Evolutionary conservation across 2,797 vertebrate species (phyloP).

Genomic region (Gallinago solitaria): DNA sequence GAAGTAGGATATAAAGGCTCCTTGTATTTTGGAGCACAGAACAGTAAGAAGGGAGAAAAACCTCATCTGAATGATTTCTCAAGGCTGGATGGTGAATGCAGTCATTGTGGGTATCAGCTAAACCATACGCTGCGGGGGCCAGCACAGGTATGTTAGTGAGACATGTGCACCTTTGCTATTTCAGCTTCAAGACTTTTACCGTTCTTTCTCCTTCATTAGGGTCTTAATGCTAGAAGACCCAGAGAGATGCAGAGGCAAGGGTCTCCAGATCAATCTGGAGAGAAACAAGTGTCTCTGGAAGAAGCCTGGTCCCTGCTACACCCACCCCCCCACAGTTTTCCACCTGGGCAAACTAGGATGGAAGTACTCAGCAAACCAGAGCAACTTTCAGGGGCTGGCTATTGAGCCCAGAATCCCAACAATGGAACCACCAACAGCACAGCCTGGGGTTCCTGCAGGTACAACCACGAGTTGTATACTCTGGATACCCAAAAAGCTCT

Average conservation of each 20-base stretch:
- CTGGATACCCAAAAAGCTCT: not conserved
- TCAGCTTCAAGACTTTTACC: not conserved
- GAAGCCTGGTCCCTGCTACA: not conserved
- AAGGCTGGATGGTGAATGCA: not conserved
- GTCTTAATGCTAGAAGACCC: not conserved
- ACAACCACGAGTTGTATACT: not conserved
- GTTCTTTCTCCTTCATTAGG: not conserved
- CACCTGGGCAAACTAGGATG: not conserved
- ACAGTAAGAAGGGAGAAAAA: not conserved
- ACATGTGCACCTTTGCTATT: fast-evolving
- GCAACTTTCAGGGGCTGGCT: not conserved
- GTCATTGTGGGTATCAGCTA: not conserved
- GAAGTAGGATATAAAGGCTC: not conserved
- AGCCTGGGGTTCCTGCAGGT: not conserved
- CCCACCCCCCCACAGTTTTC: not conserved
- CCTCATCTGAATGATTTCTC: not conserved
- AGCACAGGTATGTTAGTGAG: fast-evolving
- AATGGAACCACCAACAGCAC: not conserved
- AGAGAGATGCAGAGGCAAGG: not conserved
- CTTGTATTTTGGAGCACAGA: not conserved
- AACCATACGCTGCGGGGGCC: not conserved
- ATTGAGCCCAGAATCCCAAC: not conserved
- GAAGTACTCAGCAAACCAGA: not conserved
- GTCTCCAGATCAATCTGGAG: not conserved
- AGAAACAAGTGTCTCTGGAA: not conserved